Evolutionary conservation across 2,113 vertebrate genomes (phyloP).

Genomic region (Rafetus swinhoei): DNA sequence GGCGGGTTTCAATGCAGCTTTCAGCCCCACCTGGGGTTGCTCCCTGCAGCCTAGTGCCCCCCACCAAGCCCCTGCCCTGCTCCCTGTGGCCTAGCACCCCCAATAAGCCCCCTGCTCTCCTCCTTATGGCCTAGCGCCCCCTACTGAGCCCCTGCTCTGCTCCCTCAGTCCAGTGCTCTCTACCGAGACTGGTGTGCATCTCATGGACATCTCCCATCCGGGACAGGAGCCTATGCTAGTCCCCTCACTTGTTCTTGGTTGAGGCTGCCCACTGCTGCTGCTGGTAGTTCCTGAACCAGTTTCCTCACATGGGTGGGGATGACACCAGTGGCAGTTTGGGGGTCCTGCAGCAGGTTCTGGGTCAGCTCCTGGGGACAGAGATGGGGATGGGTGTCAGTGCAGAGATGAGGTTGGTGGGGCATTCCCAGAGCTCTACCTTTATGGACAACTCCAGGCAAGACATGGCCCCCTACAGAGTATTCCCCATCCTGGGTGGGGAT

Average conservation of each 20-base stretch:
- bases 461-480: background rate
- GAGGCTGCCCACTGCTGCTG: slow-evolving; percentile 89
- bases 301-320: slow-evolving; percentile 89
- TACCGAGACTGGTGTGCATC: background rate
- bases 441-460: background rate
- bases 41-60: background rate
- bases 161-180: background rate
- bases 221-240: background rate
- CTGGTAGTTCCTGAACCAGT: slow-evolving; percentile 90
- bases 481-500: too few species aligned
- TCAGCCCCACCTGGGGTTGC: background rate
- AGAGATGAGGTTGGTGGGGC: background rate
- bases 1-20: background rate
- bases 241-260: slow-evolving; percentile 85
- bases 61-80: background rate
- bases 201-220: background rate
- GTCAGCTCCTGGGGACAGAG: slow-evolving; percentile 84
- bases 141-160: background rate
- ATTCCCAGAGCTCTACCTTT: too few species aligned
- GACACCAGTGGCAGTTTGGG: slow-evolving; percentile 85
- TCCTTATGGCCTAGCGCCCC: background rate
- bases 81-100: too few species aligned
- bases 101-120: too few species aligned
- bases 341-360: slow-evolving; percentile 86
- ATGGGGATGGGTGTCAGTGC: too few species aligned